Evolutionary conservation across 2,888 invertebrate genomes (phyloP).

Genomic region (Nemotelus nigrinus): DNA sequence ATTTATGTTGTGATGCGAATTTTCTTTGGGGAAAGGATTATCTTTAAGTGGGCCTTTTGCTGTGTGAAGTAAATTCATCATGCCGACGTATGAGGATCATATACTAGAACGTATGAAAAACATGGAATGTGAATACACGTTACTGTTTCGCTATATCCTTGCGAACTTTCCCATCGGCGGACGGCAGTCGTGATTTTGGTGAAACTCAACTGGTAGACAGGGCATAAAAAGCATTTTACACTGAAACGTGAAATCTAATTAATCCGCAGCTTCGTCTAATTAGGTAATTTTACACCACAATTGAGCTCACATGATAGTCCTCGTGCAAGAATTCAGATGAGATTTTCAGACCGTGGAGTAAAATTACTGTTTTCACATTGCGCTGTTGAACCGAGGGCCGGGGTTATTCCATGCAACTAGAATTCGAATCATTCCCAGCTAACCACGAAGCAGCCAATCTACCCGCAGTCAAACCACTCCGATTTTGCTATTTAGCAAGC

Average conservation of each 20-base stretch:
- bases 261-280: constrained; percentile 49
- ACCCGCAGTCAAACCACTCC: background rate
- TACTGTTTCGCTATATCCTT: too few relatives aligned
- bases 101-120: too few relatives aligned
- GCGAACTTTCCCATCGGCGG: too few relatives aligned
- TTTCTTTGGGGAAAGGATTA: too few relatives aligned
- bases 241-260: constrained; percentile 49
- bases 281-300: constrained; percentile 52
- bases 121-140: too few relatives aligned
- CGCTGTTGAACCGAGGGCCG: background rate
- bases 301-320: constrained; percentile 47
- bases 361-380: background rate
- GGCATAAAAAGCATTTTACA: constrained; percentile 42
- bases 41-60: too few relatives aligned
- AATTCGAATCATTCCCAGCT: background rate
- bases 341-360: too few relatives aligned
- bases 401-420: background rate
- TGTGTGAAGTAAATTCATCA: too few relatives aligned
- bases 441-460: background rate
- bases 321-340: background rate
- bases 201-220: background rate
- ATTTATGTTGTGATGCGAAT: too few relatives aligned
- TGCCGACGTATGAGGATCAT: too few relatives aligned
- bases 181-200: too few relatives aligned
- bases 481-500: too few relatives aligned